Evolutionary conservation across 2,797 vertebrate species (phyloP), one percentile per base, ranked within the genome.

Genomic region (Podargus strigoides): DNA sequence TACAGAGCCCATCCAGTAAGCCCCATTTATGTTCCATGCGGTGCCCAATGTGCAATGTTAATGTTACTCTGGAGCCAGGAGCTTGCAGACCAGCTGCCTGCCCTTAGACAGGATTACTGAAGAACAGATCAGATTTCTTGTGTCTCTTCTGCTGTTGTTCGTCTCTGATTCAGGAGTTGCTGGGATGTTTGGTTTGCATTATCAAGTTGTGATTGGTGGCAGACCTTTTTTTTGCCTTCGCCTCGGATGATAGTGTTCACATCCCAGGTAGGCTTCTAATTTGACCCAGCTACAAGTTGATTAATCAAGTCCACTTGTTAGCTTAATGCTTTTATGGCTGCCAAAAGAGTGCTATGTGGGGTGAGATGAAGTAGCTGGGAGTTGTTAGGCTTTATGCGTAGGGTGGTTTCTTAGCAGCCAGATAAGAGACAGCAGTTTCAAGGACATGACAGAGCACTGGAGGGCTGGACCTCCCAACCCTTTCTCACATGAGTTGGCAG

Each of bases 341-440:
- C 87, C 78, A 75, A 12, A 55, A 59, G 87, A 78, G 37, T 30
- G 68, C 47, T 83, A 0, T 3, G 10, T 21, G 46, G 19, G 89
- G 82, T 74, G 85, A 93, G 87, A 62, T 66, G 78, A 86, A 92
- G 85, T 42, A 72, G 55, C 68, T 0, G 2, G 49, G 62, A 44
- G 73, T 59, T 94, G 88, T 90, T 91, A 28, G 44, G n/a, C 72
- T 95, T 66, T 88, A 76, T 14, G 15, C 81, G 63, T 19, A 12
- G 74, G 69, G 70, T 84, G 53, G 76, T 93, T 94, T 81, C 91
- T 94, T 91, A 82, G 93, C 91, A 90, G 95, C 77, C 82, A 92
- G 90, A 81, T 95, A 90, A 87, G 92, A 89, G 77, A 53, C 34
- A 59, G 50, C 58, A 49, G 42, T 84, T 34, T 70, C 84, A 87